Base-by-base conservation (phyloP, 2,797 vertebrate species). In the Argentina silus region DNA sequence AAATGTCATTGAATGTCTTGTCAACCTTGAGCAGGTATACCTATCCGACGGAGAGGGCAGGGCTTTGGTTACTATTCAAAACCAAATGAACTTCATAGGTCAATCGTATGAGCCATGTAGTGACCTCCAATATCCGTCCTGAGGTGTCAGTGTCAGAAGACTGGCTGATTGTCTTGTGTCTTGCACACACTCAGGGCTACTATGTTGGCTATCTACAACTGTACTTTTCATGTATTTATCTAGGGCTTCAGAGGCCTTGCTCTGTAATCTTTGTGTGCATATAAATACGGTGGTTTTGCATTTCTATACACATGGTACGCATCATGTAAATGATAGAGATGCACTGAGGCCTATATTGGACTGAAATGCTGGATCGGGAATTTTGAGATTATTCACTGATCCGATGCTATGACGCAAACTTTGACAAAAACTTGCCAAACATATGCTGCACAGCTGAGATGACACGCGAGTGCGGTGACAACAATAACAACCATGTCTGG, bases 1-100 rank as follows among this genome's bases (percentile, higher is more conserved):
- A 53, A 17, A 36, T 67, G 50, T 71, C 53, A 61, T 75, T 64
- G 48, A 70, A 76, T 60, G 51, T 17, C 27, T 36, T 36, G 27
- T 36, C 27, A 76, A 53, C 51, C 51, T 53, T 53, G 6, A n/a
- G 15, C 4, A 15, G 51, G 51, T 53, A 5, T 53, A 36, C 1
- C 27, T 36, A 36, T 36, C 27, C 27, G 27, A 7, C 17, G 51
- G 17, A 11, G 8, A 48, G 47, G 47, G 12, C 9, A 48, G 47
- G 47, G 47, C 47, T 48, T 48, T 48, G 47, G 47, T 48, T 48
- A 11, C 27, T 36, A 36, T 36, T 36, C 47, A n/a, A 15, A 53
- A 53, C 15, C 51, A 7, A 53, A 53, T 15, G 15, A 2, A 53
- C 51, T 17, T n/a, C 12, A 53, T 4, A 51, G 11, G 48, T 51